Conservation (phyloP, 2,888 invertebrate species). For the Iselma pallidipennis region DNA sequence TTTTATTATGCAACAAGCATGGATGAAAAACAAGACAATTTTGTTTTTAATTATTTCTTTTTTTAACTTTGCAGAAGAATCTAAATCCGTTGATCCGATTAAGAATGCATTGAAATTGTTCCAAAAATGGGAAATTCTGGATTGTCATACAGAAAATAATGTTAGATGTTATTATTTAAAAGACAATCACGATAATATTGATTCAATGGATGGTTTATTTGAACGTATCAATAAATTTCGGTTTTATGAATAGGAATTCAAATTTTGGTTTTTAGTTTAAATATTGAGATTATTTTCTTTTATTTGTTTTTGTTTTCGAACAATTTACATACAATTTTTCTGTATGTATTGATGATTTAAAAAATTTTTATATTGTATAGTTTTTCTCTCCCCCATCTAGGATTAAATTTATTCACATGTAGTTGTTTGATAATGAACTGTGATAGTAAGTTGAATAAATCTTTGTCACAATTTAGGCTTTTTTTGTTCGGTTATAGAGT, state of each 20-base stretch:
- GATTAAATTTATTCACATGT: neutral
- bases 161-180: slow-evolving; percentile 50
- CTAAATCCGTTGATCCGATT: slow-evolving; percentile 83
- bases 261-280: too few relatives aligned
- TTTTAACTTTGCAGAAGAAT: slow-evolving; percentile 70
- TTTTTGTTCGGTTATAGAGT: too few relatives aligned
- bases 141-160: slow-evolving; percentile 57
- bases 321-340: neutral
- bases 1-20: too few relatives aligned
- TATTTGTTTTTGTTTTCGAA: neutral
- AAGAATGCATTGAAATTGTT: slow-evolving; percentile 82
- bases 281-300: neutral
- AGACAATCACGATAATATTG: slow-evolving; percentile 47
- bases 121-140: slow-evolving; percentile 79
- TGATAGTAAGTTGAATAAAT: neutral
- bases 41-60: slow-evolving; percentile 17
- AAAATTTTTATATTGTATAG: neutral
- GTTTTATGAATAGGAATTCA: slow-evolving; percentile 4
- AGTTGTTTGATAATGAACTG: neutral
- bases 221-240: slow-evolving; percentile 49
- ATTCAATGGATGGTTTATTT: slow-evolving; percentile 44
- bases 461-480: neutral
- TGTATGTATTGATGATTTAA: neutral
- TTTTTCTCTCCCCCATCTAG: neutral
- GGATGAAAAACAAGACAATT: too few relatives aligned